phyloP scores from a whole-genome alignment of 2,888 invertebrate species.

The Asteroscopus sphinx region DNA sequence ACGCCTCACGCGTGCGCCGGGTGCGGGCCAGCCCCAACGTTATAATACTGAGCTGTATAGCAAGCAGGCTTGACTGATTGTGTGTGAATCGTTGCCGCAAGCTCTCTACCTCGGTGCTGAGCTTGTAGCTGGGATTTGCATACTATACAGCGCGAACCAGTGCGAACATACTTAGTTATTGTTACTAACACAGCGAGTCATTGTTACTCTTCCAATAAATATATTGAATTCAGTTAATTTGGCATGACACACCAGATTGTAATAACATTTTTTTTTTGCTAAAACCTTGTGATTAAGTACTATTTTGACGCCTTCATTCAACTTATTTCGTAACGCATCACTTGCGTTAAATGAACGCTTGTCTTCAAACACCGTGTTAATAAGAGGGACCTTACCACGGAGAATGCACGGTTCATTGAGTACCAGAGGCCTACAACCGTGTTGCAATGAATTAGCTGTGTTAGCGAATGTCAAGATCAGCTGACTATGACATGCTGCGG shows the following conservation, averaged over 20 bases:
- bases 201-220: no score
- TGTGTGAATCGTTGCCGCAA: no score
- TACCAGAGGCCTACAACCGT: slow-evolving; percentile 37
- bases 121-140: no score
- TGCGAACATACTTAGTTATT: no score
- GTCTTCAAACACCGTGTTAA: slow-evolving; percentile 68
- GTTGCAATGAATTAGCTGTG: slow-evolving; percentile 68
- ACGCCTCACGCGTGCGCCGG: no score
- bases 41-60: no score
- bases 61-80: no score
- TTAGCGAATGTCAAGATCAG: slow-evolving; percentile 69
- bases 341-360: slow-evolving; percentile 50
- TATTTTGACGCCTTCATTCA: slow-evolving; percentile 33
- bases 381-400: slow-evolving; percentile 69
- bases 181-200: no score
- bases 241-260: background rate
- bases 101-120: no score
- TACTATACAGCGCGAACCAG: no score
- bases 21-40: no score
- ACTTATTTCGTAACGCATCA: slow-evolving; percentile 57
- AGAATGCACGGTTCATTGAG: slow-evolving; percentile 66
- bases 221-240: background rate
- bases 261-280: background rate
- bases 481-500: slow-evolving; percentile 37
- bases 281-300: slow-evolving; percentile 41